Evolutionary conservation across 2,888 invertebrate genomes (phyloP).

Genomic region (Pristionchus exspectatus): DNA sequence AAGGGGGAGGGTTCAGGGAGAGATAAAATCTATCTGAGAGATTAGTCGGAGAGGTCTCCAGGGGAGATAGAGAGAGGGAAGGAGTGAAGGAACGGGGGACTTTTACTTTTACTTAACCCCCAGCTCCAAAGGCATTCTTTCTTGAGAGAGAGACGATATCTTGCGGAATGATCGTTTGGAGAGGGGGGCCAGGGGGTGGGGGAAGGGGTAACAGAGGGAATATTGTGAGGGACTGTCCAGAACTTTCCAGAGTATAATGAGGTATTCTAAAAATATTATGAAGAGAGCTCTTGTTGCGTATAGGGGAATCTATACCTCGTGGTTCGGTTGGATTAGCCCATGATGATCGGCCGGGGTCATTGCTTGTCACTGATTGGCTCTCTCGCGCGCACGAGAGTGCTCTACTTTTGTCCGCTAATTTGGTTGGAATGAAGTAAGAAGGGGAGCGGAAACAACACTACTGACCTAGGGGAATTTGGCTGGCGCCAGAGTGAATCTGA

Average conservation of each 20-base stretch:
- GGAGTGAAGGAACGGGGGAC: background rate
- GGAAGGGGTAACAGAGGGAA: background rate
- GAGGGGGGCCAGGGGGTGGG: background rate
- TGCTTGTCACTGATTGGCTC: conserved; percentile 1
- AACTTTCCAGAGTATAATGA: too few relatives aligned
- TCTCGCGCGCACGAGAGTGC: background rate
- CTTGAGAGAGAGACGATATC: background rate
- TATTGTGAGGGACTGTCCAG: background rate
- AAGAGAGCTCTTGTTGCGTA: background rate
- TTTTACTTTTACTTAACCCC: background rate
- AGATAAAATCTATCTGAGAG: conserved; percentile 1
- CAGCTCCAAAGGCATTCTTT: background rate
- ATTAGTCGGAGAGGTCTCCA: background rate
- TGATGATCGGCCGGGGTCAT: background rate
- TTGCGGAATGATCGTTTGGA: background rate
- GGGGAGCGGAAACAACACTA: background rate
- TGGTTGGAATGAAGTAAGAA: background rate
- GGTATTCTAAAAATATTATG: background rate
- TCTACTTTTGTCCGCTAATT: conserved; percentile 13
- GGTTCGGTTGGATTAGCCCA: background rate
- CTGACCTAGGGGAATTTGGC: background rate
- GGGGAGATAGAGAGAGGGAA: background rate
- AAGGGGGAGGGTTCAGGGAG: background rate
- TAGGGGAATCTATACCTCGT: background rate
- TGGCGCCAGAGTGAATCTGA: background rate